Evolutionary conservation across 2,888 invertebrate genomes (phyloP).

Genomic region (Protonemura montana): DNA sequence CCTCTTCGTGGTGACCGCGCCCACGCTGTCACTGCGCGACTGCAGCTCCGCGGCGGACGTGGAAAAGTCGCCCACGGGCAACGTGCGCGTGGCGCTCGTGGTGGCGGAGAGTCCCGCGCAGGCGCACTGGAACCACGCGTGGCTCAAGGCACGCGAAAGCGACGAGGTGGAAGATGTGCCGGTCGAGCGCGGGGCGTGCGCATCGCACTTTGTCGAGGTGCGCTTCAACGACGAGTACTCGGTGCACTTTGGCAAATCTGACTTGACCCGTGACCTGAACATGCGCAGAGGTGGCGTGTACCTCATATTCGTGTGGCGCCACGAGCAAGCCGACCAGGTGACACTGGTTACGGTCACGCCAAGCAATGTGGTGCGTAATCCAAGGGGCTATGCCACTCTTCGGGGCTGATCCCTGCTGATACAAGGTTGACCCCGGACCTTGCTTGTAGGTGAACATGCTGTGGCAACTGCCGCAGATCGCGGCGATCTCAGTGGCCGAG

Average conservation of each 20-base stretch:
- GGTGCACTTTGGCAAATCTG: neutral
- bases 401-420: too few relatives aligned
- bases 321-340: neutral
- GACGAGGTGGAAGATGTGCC: neutral
- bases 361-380: neutral
- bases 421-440: neutral
- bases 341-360: neutral
- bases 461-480: conserved; percentile 65
- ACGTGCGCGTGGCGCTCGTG: neutral
- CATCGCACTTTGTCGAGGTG: neutral
- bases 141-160: neutral
- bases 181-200: neutral
- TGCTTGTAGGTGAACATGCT: conserved; percentile 57
- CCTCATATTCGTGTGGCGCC: neutral
- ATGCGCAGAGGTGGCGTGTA: neutral
- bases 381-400: too few relatives aligned
- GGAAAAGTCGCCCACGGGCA: neutral
- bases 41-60: neutral
- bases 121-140: neutral
- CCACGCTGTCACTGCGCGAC: neutral
- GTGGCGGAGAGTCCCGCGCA: neutral
- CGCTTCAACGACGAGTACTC: neutral
- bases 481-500: conserved; percentile 65
- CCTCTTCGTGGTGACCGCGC: neutral
- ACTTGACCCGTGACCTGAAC: neutral